Conservation (phyloP, 2,888 invertebrate species). For the Tuberolachnus salignus region DNA sequence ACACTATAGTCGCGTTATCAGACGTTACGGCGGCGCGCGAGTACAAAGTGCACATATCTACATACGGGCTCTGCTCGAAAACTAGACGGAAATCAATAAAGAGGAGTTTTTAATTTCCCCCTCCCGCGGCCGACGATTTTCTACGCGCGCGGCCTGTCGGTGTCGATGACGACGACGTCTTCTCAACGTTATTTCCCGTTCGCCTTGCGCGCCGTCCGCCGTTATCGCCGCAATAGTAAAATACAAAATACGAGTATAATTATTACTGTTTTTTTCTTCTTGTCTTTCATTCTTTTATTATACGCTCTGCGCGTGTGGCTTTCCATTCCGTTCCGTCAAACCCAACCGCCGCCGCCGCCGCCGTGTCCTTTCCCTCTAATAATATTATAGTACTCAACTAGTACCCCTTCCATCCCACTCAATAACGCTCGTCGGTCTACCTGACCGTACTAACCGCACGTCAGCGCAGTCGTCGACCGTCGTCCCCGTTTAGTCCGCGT, state of each 20-base stretch:
- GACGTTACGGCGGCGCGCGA: too few species aligned
- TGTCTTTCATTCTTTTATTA: neutral
- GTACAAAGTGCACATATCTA: too few species aligned
- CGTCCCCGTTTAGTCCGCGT: too few species aligned
- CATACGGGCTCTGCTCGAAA: too few species aligned
- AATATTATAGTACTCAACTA: neutral
- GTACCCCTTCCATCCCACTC: neutral
- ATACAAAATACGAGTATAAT: neutral
- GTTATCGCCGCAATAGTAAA: neutral
- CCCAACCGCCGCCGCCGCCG: neutral
- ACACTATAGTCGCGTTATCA: too few species aligned
- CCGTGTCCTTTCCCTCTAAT: slow-evolving; percentile 1
- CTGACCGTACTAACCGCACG: too few species aligned
- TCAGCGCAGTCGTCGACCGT: neutral
- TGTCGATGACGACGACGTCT: neutral
- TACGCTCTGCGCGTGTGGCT: neutral
- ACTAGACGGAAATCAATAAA: too few species aligned
- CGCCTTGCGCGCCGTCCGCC: neutral
- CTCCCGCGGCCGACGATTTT: neutral
- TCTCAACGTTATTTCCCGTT: neutral
- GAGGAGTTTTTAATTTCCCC: too few species aligned
- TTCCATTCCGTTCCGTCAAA: neutral
- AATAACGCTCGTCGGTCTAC: neutral
- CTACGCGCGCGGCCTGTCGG: neutral
- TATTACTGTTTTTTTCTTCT: neutral